Percentiles rank a stretch among this genome's conserved stretches.
These are phyloP conservation scores for Enhydra lutris DNA, from an alignment of 2,113 vertebrate genomes.

Conservation along the genomic window DNA sequence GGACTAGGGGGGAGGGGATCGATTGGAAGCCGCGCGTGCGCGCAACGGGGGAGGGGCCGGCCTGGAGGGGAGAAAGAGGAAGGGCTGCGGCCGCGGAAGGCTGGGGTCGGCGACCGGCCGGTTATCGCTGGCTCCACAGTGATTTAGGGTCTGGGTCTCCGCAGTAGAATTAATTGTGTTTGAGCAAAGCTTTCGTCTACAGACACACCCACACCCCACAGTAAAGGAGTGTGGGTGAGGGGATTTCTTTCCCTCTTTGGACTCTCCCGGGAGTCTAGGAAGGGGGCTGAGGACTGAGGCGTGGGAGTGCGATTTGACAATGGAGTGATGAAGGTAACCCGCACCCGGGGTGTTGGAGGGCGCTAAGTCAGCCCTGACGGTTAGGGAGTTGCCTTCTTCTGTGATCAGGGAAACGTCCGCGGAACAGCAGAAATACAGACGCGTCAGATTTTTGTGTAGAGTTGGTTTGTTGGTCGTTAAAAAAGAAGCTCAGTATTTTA, in stretches of 20 bases:
- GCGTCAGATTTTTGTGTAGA: background rate
- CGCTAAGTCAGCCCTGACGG: background rate
- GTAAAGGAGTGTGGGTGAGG: constrained; percentile 24
- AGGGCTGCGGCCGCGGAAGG: constrained; percentile 59
- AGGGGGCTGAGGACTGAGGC: constrained; percentile 44
- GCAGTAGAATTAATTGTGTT: background rate
- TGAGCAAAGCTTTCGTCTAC: background rate
- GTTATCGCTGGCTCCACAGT: background rate
- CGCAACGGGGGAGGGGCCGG: constrained; percentile 71
- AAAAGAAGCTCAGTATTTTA: background rate
- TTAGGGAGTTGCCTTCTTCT: constrained; percentile 12
- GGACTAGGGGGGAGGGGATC: constrained; percentile 55
- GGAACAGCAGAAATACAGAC: background rate
- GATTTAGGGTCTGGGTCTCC: background rate
- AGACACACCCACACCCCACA: constrained; percentile 62
- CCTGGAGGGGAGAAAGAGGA: constrained; percentile 55
- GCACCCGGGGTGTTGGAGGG: background rate
- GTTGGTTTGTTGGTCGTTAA: background rate
- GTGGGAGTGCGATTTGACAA: constrained; percentile 65
- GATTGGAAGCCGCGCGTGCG: constrained; percentile 58
- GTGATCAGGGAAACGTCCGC: constrained; percentile 29
- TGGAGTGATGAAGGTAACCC: constrained; percentile 57
- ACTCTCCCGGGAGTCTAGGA: background rate
- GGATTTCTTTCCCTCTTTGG: background rate
- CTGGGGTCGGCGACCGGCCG: constrained; percentile 45